A percentile compares a stretch with the other conserved stretches of the same genome.
Evolutionary conservation across 2,888 invertebrate species (phyloP).

Genomic region (Cryptus armator): DNA sequence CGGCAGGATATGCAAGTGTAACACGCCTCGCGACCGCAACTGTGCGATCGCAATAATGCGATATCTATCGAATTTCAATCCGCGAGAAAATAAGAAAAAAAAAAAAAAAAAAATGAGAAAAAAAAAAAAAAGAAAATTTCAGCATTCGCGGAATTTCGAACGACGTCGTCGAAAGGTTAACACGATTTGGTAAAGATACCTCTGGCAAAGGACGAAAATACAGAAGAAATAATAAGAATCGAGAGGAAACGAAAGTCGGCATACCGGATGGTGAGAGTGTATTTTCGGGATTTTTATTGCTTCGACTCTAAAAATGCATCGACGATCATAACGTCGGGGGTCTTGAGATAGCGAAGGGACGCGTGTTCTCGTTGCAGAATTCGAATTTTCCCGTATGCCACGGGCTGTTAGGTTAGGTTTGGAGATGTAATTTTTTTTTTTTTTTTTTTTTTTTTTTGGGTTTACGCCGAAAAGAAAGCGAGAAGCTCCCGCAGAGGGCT

Average conservation of each 20-base stretch:
- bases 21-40: neutral
- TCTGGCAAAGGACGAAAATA: neutral
- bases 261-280: constrained; percentile 55
- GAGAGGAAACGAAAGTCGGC: constrained; percentile 12
- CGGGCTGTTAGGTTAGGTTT: constrained; percentile 14
- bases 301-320: constrained; percentile 58
- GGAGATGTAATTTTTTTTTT: constrained; percentile 18
- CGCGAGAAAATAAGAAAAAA: neutral
- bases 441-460: too few relatives aligned
- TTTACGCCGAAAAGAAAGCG: neutral
- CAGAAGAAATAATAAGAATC: neutral
- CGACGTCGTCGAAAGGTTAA: too few relatives aligned
- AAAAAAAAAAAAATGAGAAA: too few relatives aligned
- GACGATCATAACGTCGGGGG: constrained; percentile 40
- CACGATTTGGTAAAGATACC: too few relatives aligned
- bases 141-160: too few relatives aligned
- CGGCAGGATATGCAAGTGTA: neutral
- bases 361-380: constrained; percentile 33
- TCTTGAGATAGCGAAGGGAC: constrained; percentile 8
- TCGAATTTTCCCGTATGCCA: constrained; percentile 14
- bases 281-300: constrained; percentile 63
- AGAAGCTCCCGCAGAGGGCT: neutral
- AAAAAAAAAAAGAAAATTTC: too few relatives aligned
- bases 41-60: neutral
- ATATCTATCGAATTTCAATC: neutral